Conservation (phyloP, 2,113 vertebrate species). For the Desmodus rotundus region DNA sequence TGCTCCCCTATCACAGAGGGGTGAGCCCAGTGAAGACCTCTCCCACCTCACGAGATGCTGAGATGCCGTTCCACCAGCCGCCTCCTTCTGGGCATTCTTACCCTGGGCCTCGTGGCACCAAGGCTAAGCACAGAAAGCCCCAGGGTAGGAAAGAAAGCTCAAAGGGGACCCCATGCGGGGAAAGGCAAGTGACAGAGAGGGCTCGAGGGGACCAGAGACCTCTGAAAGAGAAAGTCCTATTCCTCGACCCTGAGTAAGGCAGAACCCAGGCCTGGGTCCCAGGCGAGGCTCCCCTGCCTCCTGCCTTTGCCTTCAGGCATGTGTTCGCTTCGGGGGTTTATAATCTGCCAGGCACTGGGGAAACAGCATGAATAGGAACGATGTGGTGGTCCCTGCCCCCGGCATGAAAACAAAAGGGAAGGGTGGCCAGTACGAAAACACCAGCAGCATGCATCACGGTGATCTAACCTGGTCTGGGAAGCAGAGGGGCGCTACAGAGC, state of each 20-base stretch:
- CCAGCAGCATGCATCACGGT: neutral
- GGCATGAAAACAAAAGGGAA: neutral
- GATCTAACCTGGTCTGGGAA: neutral
- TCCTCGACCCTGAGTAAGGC: neutral
- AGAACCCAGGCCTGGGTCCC: neutral
- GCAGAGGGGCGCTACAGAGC: neutral
- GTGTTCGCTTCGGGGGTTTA: neutral
- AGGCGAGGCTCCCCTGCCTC: neutral
- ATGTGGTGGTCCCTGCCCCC: neutral
- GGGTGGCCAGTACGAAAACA: neutral
- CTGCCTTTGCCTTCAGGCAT: neutral
- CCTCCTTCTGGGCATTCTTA: neutral
- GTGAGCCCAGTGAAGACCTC: accelerated
- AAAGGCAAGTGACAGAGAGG: neutral
- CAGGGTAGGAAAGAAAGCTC: neutral
- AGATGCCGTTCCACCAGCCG: neutral
- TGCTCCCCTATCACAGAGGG: neutral
- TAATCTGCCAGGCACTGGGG: neutral
- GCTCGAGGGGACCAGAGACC: neutral
- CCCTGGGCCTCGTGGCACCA: neutral
- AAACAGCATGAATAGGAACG: neutral
- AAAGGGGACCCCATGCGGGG: neutral
- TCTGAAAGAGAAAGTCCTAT: neutral
- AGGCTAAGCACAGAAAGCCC: neutral
- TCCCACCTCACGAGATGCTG: neutral